phyloP scores from a whole-genome alignment of 64 coral and sea anemone genomes.

The Acropora yongei region DNA sequence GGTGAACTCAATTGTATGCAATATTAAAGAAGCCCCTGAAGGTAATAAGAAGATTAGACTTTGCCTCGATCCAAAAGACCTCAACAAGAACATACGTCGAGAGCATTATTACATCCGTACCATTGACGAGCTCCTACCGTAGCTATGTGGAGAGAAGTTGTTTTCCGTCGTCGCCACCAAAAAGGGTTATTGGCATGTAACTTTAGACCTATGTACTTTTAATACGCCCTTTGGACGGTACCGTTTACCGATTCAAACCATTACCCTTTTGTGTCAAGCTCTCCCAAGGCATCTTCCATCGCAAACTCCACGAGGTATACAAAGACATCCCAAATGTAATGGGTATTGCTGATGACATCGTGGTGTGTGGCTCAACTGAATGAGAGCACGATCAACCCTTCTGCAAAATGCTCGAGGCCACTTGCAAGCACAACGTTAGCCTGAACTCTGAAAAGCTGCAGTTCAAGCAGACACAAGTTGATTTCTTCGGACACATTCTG shows the following conservation, averaged over 20 bases:
- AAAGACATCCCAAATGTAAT: slow-evolving; percentile 25
- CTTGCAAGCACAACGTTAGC: slow-evolving; percentile 28
- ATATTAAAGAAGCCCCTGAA: slow-evolving; percentile 47
- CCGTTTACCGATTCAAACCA: not conserved
- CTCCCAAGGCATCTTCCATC: slow-evolving; percentile 38
- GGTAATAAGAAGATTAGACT: slow-evolving; percentile 58
- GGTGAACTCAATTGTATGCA: slow-evolving; percentile 50
- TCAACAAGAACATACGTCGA: slow-evolving; percentile 54
- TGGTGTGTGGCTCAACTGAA: slow-evolving; percentile 47
- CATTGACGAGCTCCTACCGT: slow-evolving; percentile 52
- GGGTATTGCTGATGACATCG: slow-evolving; percentile 43
- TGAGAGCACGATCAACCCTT: slow-evolving; percentile 40
- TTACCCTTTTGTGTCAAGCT: slow-evolving; percentile 38
- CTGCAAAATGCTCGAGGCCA: not conserved
- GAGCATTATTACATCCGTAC: slow-evolving; percentile 38
- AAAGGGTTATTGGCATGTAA: slow-evolving; percentile 27
- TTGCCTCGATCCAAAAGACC: slow-evolving; percentile 54
- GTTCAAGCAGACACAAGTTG: slow-evolving; percentile 26
- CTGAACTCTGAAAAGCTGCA: slow-evolving; percentile 50
- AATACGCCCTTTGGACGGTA: slow-evolving; percentile 49
- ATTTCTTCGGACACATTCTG: not conserved
- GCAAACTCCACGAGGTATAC: slow-evolving; percentile 43
- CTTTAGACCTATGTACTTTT: slow-evolving; percentile 29
- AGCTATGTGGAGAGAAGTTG: slow-evolving; percentile 43
- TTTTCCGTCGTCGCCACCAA: slow-evolving; percentile 38